phyloP scores from a whole-genome alignment of 2,113 vertebrate species.

The Anarrhichthys ocellatus region DNA sequence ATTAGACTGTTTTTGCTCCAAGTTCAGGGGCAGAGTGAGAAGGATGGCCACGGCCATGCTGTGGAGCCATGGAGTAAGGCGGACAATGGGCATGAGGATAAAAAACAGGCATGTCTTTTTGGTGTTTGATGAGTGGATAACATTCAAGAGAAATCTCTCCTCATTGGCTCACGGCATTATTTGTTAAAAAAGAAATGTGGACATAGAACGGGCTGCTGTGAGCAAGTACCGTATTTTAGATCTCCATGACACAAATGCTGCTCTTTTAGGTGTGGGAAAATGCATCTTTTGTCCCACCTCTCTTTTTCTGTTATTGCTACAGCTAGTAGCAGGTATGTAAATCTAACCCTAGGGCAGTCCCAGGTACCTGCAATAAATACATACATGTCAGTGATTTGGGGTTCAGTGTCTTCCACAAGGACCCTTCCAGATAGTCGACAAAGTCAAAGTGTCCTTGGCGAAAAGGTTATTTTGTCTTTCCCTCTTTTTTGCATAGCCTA shows the following conservation, averaged over 20 bases:
- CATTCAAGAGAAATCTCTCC: slow-evolving; percentile 19
- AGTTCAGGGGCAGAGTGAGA: slow-evolving; percentile 83
- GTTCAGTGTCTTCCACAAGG: not conserved
- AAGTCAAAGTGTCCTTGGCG: not conserved
- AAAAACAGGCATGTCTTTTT: slow-evolving; percentile 48
- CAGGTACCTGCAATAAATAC: not conserved
- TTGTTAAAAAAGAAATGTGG: slow-evolving; percentile 15
- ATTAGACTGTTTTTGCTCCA: slow-evolving; percentile 85
- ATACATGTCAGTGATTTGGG: not conserved
- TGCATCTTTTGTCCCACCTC: not conserved
- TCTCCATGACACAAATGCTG: not conserved
- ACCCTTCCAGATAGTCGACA: not conserved
- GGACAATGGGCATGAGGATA: slow-evolving; percentile 45
- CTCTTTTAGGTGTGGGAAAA: not conserved
- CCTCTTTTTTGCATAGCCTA: not conserved
- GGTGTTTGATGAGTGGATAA: slow-evolving; percentile 30
- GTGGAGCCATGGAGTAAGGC: slow-evolving; percentile 41
- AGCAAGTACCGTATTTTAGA: not conserved
- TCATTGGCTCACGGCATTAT: slow-evolving; percentile 14
- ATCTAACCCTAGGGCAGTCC: not conserved
- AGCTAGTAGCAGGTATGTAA: not conserved
- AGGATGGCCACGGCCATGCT: slow-evolving; percentile 56
- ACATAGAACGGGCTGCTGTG: not conserved
- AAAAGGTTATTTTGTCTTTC: not conserved
- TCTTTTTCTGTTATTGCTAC: not conserved